Evolutionary conservation across 2,113 vertebrate species (phyloP).

Genomic region (Barbus barbus): DNA sequence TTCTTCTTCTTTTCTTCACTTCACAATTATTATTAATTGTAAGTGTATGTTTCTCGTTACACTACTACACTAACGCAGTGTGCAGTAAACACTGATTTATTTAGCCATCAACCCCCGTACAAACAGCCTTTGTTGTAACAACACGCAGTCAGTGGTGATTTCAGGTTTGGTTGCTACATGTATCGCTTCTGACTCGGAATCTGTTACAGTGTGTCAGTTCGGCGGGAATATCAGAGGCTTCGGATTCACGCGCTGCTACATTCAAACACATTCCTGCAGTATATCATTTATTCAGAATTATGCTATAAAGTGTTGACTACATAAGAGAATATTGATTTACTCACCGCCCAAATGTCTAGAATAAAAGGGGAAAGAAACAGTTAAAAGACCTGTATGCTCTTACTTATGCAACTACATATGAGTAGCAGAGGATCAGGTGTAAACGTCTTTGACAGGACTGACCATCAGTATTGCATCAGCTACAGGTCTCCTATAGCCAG

Average conservation of each 20-base stretch:
- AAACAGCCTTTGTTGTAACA: too few relatives aligned
- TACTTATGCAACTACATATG: background rate
- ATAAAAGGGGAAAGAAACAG: background rate
- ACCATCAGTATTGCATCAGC: slow-evolving; percentile 41
- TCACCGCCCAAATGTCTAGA: background rate
- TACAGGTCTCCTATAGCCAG: background rate
- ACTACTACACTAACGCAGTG: background rate
- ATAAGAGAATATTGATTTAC: background rate
- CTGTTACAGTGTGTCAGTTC: background rate
- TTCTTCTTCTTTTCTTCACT: background rate
- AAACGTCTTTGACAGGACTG: background rate
- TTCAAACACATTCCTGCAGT: background rate
- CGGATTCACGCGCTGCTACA: background rate
- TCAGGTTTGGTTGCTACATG: too few relatives aligned
- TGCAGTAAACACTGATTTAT: background rate
- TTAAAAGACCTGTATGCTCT: background rate
- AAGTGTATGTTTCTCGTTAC: background rate
- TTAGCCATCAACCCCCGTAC: too few relatives aligned
- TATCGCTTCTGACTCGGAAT: background rate
- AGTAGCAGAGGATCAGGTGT: background rate
- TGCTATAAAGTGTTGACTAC: background rate
- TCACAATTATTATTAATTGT: background rate
- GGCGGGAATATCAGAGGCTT: background rate
- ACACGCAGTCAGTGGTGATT: too few relatives aligned
- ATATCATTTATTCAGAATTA: background rate